Evolutionary conservation across 2,113 vertebrate species (phyloP).

Genomic region (Morone chrysops): DNA sequence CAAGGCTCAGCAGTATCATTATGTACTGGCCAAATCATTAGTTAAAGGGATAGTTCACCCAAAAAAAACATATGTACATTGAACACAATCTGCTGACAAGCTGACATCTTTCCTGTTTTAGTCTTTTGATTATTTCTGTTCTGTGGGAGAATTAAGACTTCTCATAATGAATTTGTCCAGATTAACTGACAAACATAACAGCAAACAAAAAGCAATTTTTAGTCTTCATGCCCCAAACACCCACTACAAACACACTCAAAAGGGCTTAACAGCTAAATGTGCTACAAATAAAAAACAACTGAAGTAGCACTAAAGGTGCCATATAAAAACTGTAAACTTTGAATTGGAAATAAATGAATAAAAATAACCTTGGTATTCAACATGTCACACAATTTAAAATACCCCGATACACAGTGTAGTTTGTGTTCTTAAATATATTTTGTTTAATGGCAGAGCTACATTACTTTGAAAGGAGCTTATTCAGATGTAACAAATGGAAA

Average conservation of each 20-base stretch:
- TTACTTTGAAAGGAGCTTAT: neutral
- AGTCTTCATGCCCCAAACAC: neutral
- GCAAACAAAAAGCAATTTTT: neutral
- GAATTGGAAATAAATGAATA: neutral
- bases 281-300: neutral
- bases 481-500: neutral
- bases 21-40: neutral
- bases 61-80: neutral
- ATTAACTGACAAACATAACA: slow-evolving; percentile 13
- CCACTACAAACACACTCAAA: neutral
- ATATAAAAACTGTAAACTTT: neutral
- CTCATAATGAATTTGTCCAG: slow-evolving; percentile 13
- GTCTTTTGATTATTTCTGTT: slow-evolving; percentile 13
- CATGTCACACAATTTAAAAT: neutral
- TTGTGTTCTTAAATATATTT: neutral
- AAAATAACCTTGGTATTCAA: neutral
- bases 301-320: neutral
- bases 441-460: neutral
- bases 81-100: neutral
- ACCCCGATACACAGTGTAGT: neutral
- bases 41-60: slow-evolving; percentile 17
- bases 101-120: slow-evolving; percentile 12
- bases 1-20: neutral
- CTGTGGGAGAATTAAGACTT: neutral
- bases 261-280: neutral